These are phyloP conservation scores for Grammomys dolichurus DNA, from an alignment of 2,113 vertebrate genomes.

Conservation along the genomic window DNA sequence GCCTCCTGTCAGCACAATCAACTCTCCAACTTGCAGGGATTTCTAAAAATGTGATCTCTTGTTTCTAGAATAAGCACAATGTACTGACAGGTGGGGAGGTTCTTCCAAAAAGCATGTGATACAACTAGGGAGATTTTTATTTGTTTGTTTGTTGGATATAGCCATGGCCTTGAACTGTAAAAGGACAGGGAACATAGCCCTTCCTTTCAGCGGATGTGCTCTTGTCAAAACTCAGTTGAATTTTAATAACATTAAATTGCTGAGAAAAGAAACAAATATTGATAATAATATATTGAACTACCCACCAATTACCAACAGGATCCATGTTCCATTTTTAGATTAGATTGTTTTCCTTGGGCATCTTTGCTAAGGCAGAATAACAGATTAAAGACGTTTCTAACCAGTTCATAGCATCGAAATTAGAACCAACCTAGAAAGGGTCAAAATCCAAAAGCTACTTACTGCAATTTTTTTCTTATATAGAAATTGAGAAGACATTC, in stretches of 20 bases:
- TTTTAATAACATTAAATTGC: slow-evolving; percentile 54
- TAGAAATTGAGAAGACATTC: slow-evolving; percentile 41
- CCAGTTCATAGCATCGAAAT: slow-evolving; percentile 40
- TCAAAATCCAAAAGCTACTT: not conserved
- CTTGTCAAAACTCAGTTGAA: slow-evolving; percentile 49
- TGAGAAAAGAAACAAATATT: slow-evolving; percentile 48
- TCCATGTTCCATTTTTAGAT: slow-evolving; percentile 29
- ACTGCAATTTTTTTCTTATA: slow-evolving; percentile 58
- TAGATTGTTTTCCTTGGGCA: not conserved
- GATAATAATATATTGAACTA: slow-evolving; percentile 51
- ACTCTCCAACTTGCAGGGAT: slow-evolving; percentile 28
- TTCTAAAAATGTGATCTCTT: slow-evolving; percentile 21
- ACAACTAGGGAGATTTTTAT: not conserved
- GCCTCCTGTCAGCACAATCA: slow-evolving; percentile 51
- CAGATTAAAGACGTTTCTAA: slow-evolving; percentile 15
- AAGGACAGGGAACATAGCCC: not conserved
- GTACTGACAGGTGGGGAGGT: not conserved
- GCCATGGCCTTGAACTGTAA: not conserved
- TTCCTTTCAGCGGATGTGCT: not conserved
- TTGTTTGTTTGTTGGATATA: slow-evolving; percentile 17
- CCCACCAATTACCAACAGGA: not conserved
- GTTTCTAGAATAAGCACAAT: slow-evolving; percentile 51
- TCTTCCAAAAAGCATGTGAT: not conserved
- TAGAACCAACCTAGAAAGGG: slow-evolving; percentile 2
- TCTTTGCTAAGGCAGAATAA: slow-evolving; percentile 45